phyloP scores from a whole-genome alignment of 2,113 vertebrate species.

The Nerophis ophidion region DNA sequence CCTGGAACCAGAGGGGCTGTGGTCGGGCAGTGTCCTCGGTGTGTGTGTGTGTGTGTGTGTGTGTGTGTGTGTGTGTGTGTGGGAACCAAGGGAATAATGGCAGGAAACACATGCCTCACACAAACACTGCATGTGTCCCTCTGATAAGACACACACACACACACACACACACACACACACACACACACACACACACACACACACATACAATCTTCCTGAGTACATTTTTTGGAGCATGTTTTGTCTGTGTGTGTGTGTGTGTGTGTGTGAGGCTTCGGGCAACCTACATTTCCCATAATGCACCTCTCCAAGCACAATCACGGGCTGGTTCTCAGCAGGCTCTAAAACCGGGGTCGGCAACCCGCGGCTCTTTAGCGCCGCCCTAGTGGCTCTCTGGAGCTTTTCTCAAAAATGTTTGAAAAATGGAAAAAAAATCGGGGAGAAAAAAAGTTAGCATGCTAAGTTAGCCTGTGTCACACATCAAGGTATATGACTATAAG shows the following conservation, averaged over 20 bases:
- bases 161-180: constrained; percentile 13
- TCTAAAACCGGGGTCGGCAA: no score
- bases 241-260: not conserved
- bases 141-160: constrained; percentile 36
- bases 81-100: constrained; percentile 37
- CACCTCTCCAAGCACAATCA: not conserved
- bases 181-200: constrained; percentile 16
- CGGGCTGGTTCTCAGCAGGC: not conserved
- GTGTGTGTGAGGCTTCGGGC: not conserved
- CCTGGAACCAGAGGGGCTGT: no score
- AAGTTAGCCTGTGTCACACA: no score
- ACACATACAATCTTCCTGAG: not conserved
- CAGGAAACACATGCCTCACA: constrained; percentile 39
- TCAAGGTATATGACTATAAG: no score
- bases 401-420: no score
- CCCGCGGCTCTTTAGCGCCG: no score
- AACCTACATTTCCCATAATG: not conserved
- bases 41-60: not conserved
- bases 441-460: no score
- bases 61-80: constrained; percentile 37
- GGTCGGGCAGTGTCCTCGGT: no score
- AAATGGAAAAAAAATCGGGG: no score
- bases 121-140: constrained; percentile 35
- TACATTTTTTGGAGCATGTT: no score
- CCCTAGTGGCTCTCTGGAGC: no score